Conservation (phyloP, 2,888 invertebrate species). For the Clitarchus hookeri region DNA sequence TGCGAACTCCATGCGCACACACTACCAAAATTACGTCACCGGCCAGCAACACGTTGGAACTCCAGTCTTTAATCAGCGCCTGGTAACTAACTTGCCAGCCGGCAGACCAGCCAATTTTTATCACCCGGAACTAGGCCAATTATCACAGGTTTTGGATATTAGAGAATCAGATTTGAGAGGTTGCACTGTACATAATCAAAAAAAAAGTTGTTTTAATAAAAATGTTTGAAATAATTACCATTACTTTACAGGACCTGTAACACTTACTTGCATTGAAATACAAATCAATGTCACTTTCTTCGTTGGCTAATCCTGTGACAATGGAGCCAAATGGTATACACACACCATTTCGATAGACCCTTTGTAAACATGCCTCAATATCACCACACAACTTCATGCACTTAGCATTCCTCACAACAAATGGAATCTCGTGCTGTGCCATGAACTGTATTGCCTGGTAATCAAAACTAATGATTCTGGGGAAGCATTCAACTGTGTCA, state of each 20-base stretch:
- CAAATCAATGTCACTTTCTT: constrained; percentile 74
- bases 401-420: neutral
- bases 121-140: too few species aligned
- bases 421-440: neutral
- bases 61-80: too few species aligned
- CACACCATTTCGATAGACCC: neutral
- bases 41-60: too few species aligned
- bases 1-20: too few species aligned
- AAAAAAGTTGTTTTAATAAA: too few species aligned
- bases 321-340: constrained; percentile 74
- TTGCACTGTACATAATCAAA: too few species aligned
- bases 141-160: too few species aligned
- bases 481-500: neutral
- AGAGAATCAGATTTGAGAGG: too few species aligned
- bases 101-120: too few species aligned
- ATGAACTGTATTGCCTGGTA: neutral
- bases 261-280: constrained; percentile 57
- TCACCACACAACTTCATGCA: neutral
- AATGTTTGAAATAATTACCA: neutral
- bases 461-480: neutral
- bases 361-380: neutral
- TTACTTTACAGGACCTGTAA: neutral
- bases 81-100: too few species aligned
- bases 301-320: constrained; percentile 70
- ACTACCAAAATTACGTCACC: too few species aligned